Evolutionary conservation across 2,113 vertebrate species (phyloP).

Genomic region (Capra hircus): DNA sequence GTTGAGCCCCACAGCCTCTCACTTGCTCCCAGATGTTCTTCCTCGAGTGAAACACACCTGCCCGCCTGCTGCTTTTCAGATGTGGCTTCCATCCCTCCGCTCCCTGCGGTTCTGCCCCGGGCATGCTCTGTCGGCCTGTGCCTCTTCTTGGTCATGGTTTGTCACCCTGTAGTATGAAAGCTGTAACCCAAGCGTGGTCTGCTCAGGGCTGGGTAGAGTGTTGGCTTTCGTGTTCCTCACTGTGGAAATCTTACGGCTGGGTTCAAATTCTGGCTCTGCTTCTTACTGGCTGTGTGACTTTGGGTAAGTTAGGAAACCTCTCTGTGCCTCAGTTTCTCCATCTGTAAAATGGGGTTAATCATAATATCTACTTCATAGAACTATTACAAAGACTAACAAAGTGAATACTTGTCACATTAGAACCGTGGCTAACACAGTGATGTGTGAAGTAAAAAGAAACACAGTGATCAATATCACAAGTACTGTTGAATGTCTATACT

Average conservation of each 20-base stretch:
- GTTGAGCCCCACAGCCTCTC: not conserved
- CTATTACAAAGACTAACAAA: not conserved
- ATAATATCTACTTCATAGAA: not conserved
- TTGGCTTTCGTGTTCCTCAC: not conserved
- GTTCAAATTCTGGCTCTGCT: not conserved
- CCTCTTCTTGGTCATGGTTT: not conserved
- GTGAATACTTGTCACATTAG: not conserved
- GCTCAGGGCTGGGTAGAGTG: too few relatives aligned
- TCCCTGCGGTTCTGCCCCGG: not conserved
- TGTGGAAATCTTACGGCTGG: not conserved
- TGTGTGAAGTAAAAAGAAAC: not conserved
- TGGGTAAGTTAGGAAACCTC: not conserved
- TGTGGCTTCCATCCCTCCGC: not conserved
- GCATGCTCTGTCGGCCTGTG: fast-evolving
- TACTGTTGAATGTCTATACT: not conserved
- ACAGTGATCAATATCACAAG: not conserved
- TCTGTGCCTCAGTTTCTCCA: not conserved
- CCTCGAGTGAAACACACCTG: not conserved
- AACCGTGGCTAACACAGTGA: fast-evolving
- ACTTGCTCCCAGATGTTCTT: not conserved
- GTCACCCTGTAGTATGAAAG: too few relatives aligned
- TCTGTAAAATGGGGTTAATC: not conserved
- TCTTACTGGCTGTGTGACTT: not conserved
- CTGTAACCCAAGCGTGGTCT: fast-evolving
- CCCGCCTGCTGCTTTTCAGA: not conserved